Conservation (phyloP, 1,140 invertebrate species). For the Cecropterus lyciades region DNA sequence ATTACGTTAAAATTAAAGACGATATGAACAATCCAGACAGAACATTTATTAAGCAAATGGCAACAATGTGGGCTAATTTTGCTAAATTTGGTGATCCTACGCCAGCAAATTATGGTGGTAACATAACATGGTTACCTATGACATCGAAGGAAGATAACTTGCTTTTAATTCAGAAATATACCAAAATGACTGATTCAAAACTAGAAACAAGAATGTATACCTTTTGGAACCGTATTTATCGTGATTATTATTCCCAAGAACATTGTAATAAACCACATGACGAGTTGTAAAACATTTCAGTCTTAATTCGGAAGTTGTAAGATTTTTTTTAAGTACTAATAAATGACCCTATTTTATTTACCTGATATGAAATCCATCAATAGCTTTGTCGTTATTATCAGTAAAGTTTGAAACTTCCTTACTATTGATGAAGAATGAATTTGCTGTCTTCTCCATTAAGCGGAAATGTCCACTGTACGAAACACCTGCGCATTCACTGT, state of each 20-base stretch:
- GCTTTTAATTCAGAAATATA: slow-evolving; percentile 52
- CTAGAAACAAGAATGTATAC: slow-evolving; percentile 53
- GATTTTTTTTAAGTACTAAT: no score
- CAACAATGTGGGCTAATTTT: slow-evolving; percentile 80
- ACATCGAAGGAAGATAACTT: slow-evolving; percentile 54
- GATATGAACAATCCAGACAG: slow-evolving; percentile 51
- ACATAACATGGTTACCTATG: slow-evolving; percentile 59
- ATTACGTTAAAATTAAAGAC: slow-evolving; percentile 58
- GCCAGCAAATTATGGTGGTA: slow-evolving; percentile 38
- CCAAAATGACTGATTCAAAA: slow-evolving; percentile 48
- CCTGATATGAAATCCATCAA: slow-evolving; percentile 68
- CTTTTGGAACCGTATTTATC: slow-evolving; percentile 70
- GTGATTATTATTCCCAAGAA: slow-evolving; percentile 51
- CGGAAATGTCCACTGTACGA: slow-evolving; percentile 50
- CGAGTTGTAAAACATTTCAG: slow-evolving; percentile 36
- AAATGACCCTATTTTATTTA: slow-evolving; percentile 36
- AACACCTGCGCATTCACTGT: slow-evolving; percentile 52
- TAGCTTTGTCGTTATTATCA: slow-evolving; percentile 73
- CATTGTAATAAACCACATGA: slow-evolving; percentile 48
- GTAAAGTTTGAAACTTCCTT: slow-evolving; percentile 60
- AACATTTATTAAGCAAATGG: slow-evolving; percentile 65
- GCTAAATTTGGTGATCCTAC: slow-evolving; percentile 75
- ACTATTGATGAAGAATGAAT: slow-evolving; percentile 77
- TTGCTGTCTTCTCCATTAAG: slow-evolving; percentile 68
- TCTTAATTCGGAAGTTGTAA: not conserved